Conservation (phyloP, 1,140 invertebrate species). For the Atta texana region DNA sequence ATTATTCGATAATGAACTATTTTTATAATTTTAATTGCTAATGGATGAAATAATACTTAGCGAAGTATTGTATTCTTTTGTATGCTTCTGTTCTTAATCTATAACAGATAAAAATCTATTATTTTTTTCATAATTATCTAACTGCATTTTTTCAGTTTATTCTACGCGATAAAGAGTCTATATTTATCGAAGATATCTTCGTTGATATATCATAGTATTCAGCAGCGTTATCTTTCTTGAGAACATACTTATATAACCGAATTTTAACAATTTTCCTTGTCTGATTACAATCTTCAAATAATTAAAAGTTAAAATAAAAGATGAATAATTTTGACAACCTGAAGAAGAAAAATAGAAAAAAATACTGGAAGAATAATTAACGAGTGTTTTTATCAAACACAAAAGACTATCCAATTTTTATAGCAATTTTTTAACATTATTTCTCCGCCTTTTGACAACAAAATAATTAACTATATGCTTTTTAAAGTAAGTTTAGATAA, state of each 20-base stretch:
- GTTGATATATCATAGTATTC: background rate
- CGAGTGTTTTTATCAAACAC: background rate
- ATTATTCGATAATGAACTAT: background rate
- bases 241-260: background rate
- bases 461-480: background rate
- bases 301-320: background rate
- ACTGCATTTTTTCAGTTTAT: background rate
- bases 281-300: too few relatives aligned
- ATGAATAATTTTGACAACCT: background rate
- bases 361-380: background rate
- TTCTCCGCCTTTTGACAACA: background rate
- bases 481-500: background rate
- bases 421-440: background rate
- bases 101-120: background rate
- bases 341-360: background rate
- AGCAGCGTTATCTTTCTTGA: background rate
- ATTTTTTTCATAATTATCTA: background rate
- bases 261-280: background rate
- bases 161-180: background rate
- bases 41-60: background rate
- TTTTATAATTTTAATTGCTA: background rate
- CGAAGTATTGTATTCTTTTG: background rate
- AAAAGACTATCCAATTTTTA: background rate
- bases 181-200: slow-evolving; percentile 3
- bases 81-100: background rate